A percentile compares a stretch with the other conserved stretches of the same genome.
Conservation (phyloP, 2,888 invertebrate species). For the Spilarctia lutea region DNA sequence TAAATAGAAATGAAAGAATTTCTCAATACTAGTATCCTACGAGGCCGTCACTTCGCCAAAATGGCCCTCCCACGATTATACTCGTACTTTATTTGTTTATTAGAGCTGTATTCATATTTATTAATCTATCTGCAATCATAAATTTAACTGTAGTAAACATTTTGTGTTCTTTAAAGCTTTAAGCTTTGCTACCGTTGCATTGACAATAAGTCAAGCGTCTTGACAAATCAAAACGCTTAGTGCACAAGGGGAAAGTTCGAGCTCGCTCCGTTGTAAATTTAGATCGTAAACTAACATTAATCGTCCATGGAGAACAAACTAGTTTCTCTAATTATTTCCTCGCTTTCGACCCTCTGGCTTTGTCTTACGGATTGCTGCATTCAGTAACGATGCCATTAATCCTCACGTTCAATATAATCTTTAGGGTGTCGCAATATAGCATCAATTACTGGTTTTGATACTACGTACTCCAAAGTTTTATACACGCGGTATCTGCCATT, state of each 20-base stretch:
- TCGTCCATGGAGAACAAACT: constrained; percentile 72
- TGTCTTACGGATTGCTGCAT: constrained; percentile 68
- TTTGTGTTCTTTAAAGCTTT: neutral
- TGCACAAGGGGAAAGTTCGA: constrained; percentile 63
- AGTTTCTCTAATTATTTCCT: constrained; percentile 80
- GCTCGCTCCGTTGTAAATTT: constrained; percentile 63
- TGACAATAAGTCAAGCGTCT: constrained; percentile 33
- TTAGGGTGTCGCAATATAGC: constrained; percentile 43
- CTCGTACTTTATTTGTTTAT: no score
- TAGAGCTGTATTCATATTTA: no score
- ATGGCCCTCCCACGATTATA: no score
- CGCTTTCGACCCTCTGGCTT: constrained; percentile 71
- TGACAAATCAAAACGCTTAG: constrained; percentile 49
- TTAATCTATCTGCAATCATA: neutral
- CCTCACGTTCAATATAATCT: constrained; percentile 57
- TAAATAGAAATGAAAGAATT: no score
- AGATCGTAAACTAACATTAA: constrained; percentile 77
- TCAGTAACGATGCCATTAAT: constrained; percentile 67
- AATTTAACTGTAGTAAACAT: neutral
- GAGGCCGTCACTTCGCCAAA: no score
- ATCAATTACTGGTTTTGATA: constrained; percentile 30
- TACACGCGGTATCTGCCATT: no score
- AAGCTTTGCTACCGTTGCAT: constrained; percentile 4
- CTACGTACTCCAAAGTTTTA: no score
- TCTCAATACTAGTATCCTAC: no score